Conservation (phyloP, 1,140 invertebrate genomes). For the Atta colombica region DNA sequence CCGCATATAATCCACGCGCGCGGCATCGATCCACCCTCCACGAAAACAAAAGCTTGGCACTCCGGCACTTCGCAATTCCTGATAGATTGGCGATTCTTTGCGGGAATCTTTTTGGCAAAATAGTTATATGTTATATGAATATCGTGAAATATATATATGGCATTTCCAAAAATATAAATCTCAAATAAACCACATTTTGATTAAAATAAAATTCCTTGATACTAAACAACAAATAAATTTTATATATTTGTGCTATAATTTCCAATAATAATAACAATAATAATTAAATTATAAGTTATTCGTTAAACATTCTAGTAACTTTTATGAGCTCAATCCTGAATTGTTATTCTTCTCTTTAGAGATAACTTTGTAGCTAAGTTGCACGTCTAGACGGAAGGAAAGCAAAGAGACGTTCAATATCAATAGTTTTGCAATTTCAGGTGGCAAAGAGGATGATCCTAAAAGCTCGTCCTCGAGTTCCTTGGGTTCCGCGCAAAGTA, state of each 20-base stretch:
- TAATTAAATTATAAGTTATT: slow-evolving; percentile 19
- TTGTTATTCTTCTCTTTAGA: neutral
- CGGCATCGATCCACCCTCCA: slow-evolving; percentile 71
- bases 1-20: slow-evolving; percentile 48
- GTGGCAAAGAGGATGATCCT: slow-evolving; percentile 84
- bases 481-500: slow-evolving; percentile 89
- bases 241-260: neutral
- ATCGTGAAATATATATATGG: neutral
- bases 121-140: neutral
- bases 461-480: slow-evolving; percentile 86
- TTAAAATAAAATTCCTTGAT: neutral
- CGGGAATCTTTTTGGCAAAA: slow-evolving; percentile 37
- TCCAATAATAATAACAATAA: neutral
- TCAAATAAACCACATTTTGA: neutral
- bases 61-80: slow-evolving; percentile 27
- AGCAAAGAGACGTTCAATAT: slow-evolving; percentile 29
- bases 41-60: slow-evolving; percentile 60
- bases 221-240: neutral
- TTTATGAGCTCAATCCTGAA: neutral
- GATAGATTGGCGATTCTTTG: slow-evolving; percentile 40
- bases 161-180: neutral
- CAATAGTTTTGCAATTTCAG: slow-evolving; percentile 75
- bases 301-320: neutral
- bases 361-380: slow-evolving; percentile 20
- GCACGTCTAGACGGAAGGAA: neutral